phyloP scores from a whole-genome alignment of 2,888 invertebrate species.

The Artemia sinica region DNA sequence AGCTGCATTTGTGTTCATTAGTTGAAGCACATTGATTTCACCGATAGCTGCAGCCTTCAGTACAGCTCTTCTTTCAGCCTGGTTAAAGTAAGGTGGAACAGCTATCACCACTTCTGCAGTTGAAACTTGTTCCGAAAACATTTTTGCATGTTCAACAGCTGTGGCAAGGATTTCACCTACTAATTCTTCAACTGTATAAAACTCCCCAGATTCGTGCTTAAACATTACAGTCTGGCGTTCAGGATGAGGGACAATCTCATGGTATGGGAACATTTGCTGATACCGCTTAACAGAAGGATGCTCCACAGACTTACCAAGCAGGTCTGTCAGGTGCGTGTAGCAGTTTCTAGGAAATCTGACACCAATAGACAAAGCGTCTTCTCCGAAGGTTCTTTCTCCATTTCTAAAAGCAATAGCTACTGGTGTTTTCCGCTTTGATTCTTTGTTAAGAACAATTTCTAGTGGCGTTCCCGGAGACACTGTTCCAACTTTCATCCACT shows the following conservation, averaged over 20 bases:
- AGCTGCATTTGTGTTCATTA: too few relatives aligned
- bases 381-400: constrained; percentile 74
- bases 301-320: too few relatives aligned
- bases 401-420: constrained; percentile 70
- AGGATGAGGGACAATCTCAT: constrained; percentile 60
- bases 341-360: constrained; percentile 71
- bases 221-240: constrained; percentile 66
- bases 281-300: too few relatives aligned
- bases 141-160: constrained; percentile 67
- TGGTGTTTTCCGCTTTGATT: constrained; percentile 91
- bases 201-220: constrained; percentile 42
- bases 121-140: constrained; percentile 59
- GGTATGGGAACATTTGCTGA: constrained; percentile 60
- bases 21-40: constrained; percentile 47
- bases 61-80: constrained; percentile 75
- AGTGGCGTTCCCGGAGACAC: constrained; percentile 89
- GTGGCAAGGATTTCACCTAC: constrained; percentile 78
- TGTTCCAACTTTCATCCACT: constrained; percentile 81
- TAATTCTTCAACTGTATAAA: constrained; percentile 73
- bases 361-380: constrained; percentile 72
- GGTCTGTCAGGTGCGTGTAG: constrained; percentile 38
- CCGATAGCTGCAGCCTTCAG: constrained; percentile 76
- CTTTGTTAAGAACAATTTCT: constrained; percentile 96
- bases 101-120: constrained; percentile 77
- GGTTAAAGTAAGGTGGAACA: constrained; percentile 90